Evolutionary conservation across 2,888 invertebrate species (phyloP).

Genomic region (Lochmaea crataegi): DNA sequence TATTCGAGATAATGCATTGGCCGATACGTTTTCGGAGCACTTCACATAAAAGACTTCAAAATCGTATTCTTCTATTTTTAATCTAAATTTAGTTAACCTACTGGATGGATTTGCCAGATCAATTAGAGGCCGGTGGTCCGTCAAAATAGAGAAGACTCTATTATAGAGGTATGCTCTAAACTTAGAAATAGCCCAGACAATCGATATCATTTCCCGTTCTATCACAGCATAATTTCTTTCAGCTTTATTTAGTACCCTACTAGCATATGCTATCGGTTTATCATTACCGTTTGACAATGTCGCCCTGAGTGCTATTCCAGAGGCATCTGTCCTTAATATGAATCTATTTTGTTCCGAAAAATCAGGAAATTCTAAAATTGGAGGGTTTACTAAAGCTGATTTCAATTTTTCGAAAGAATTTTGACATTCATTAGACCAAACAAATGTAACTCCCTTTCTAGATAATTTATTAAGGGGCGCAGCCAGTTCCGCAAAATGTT

Average conservation of each 20-base stretch:
- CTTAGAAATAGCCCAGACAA: too few relatives aligned
- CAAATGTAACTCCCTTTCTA: conserved; percentile 24
- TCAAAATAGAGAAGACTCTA: neutral
- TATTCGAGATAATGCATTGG: too few relatives aligned
- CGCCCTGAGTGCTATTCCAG: too few relatives aligned
- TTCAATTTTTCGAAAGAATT: conserved; percentile 29
- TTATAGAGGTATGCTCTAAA: conserved; percentile 25
- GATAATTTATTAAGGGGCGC: conserved; percentile 20
- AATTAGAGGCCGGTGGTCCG: conserved; percentile 1
- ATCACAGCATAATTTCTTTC: conserved; percentile 17
- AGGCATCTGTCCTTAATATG: conserved; percentile 37
- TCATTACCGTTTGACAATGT: too few relatives aligned
- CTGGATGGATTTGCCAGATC: conserved; percentile 26
- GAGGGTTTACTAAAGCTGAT: neutral
- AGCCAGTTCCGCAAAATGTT: conserved; percentile 35
- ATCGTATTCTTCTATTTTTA: neutral
- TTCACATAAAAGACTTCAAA: too few relatives aligned
- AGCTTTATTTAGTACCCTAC: conserved; percentile 37
- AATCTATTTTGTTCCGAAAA: conserved; percentile 23
- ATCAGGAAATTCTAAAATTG: conserved; percentile 21
- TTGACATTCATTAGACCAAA: conserved; percentile 33
- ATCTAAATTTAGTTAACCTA: conserved; percentile 22
- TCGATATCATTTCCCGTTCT: conserved; percentile 13
- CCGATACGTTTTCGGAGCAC: too few relatives aligned
- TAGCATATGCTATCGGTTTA: too few relatives aligned